A percentile compares a stretch with the other conserved stretches of the same genome.
phyloP scores from a whole-genome alignment of 2,113 vertebrate genomes.

The Mellivora capensis region DNA sequence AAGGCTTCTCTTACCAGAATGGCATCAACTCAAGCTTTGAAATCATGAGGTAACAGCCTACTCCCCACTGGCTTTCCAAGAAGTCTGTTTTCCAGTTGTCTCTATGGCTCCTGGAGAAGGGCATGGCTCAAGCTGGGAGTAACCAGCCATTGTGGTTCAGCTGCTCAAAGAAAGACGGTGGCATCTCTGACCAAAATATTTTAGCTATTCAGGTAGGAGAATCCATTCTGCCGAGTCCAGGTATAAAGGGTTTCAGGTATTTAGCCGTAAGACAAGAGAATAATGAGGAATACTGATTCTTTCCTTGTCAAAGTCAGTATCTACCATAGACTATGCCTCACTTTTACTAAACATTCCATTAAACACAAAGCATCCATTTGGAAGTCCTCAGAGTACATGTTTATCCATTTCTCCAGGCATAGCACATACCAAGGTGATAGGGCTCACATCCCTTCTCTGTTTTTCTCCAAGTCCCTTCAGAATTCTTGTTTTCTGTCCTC shows the following conservation, averaged over 20 bases:
- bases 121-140: background rate
- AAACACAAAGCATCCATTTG: background rate
- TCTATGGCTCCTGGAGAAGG: background rate
- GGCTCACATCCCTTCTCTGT: conserved; percentile 26
- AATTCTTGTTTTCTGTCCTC: conserved; percentile 50
- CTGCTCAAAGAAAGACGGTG: background rate
- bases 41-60: background rate
- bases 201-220: background rate
- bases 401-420: background rate
- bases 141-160: background rate
- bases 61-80: background rate
- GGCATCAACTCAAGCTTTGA: background rate
- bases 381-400: background rate
- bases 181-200: background rate
- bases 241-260: background rate
- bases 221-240: background rate
- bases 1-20: background rate
- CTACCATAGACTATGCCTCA: background rate
- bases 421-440: background rate
- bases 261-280: background rate
- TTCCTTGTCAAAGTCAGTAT: background rate
- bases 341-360: background rate
- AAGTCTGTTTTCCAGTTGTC: background rate
- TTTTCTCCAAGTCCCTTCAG: conserved; percentile 44
- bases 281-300: background rate